Base-by-base conservation (phyloP, 2,113 vertebrate species). In the Ailuropoda melanoleuca region DNA sequence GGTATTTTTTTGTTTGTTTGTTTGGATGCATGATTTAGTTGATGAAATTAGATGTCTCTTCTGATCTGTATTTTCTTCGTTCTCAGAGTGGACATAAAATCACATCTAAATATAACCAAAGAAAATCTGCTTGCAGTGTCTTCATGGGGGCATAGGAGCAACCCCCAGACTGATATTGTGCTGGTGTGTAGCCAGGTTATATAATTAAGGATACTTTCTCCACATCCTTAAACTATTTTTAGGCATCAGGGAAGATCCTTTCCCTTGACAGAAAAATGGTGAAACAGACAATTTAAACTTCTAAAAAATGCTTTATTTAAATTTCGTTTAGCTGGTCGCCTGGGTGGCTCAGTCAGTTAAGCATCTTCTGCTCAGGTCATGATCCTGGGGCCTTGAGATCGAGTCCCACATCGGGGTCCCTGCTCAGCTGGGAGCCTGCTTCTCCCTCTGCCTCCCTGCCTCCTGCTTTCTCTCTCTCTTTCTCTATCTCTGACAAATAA, bases 11-110 rank as follows among this genome's bases (percentile, higher is more conserved):
- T 68, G 15, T 34, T 17, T 9, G 46, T 87, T 83, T 68, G 75
- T 82, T 92, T 83, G 48, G 58, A 89, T 70, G 82, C 4, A 1
- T 77, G 81, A n/a, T 75, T 92, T 43, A 37, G 37, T 56, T 83
- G 60, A 70, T 95, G 80, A 70, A 89, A 96, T 95, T 70, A 64
- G 83, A 82, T 92, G 84, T 55, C 90, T 95, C 53, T 77, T 39
- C 90, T 66, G 55, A 84, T 96, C n/a, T 43, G 21, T 56, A 48
- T 75, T 86, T 8, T 31, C 78, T 81, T 62, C 46, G 70, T 78
- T 72, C 86, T 86, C 70, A n/a, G 6, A 70, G 62, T 29, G 37
- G 48, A 70, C 53, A 3, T 17, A 23, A 46, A 81, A 34, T 81
- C 17, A 23, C 43, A n/a, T 64, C 19, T 60, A 58, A 80, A 77